Evolutionary conservation across 2,888 invertebrate genomes (phyloP), one percentile per base, ranked within the genome.

Genomic region (Pseudococcus longispinus): DNA sequence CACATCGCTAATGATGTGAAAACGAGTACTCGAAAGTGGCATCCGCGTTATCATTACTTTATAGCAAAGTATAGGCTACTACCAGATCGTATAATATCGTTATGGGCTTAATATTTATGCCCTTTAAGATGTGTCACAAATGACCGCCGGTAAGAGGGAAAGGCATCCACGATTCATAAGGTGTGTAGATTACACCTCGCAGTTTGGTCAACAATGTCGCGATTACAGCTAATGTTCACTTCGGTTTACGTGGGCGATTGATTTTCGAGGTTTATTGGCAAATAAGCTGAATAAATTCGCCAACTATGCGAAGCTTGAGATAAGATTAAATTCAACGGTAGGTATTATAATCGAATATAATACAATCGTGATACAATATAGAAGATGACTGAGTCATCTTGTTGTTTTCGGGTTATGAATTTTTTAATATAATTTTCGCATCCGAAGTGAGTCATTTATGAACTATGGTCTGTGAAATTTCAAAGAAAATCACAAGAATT

Each of bases 21-120:
- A 65, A 65, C 65, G 65, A 65, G 65, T 65, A 65, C 65, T 65
- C 65, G 65, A 65, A 65, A 65, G 65, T 65, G 65, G 65, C 65
- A 65, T 65, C 20, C 65, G 65, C 9, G 11, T 65, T 65, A 65
- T 65, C 65, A 65, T 65, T 65, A 65, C 26, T 4, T 4, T 3
- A 15, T 5, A 26, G 65, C 3, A 0, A 60, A 23, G 65, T 65
- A 26, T 26, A 15, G 9, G 65, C 15, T 23, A 65, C 65, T 65
- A 65, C 4, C 11, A 4, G 11, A 13, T 13, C 20, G 9, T 26
- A 13, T 23, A 9, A 26, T 65, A 26, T 65, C 26, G 65, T 65
- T 65, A 65, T 65, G 11, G n/a, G 20, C 9, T 23, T 15, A 8
- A 15, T 51, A 51, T n/a, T 46, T 51, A 51, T 18, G n/a, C 8